Base-by-base conservation (phyloP, 2,113 vertebrate genomes). In the Nannobrachium achirus region DNA sequence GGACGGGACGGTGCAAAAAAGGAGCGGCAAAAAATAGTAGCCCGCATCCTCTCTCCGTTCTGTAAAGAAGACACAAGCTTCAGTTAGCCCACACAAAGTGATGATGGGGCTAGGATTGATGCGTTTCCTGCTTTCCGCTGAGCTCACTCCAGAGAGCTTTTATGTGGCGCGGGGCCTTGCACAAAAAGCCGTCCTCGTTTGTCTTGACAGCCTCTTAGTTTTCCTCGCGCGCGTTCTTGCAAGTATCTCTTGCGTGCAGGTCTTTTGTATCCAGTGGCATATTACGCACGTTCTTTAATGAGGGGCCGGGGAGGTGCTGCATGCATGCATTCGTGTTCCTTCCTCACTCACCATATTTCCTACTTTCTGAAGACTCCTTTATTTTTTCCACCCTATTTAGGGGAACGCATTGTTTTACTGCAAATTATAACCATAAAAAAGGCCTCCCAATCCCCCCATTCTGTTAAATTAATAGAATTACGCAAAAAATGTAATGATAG, bases 381-480 rank as follows among this genome's bases (percentile, higher is more conserved):
- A 81, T 56, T 84, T 81, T 82, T 90, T 82, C n/a, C n/a, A n/a
- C n/a, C n/a, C n/a, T n/a, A n/a, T n/a, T 89, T 82, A 63, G 60
- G 81, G 88, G 91, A 95, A 94, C 93, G 94, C 94, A 95, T 95
- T 94, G 94, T 94, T 95, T 95, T 96, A 95, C 98, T 98, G 98
- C 95, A 98, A 98, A 98, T 99, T 98, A 96, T 94, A 94, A 95
- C 95, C 95, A 97, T 98, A 98, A 98, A 98, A 93, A 84, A 83
- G 85, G 83, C 79, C 86, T 87, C 94, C 93, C 96, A 96, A 95
- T 93, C 94, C 94, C n/a, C 95, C 94, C 94, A 96, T 98, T 98
- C 95, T 95, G 95, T 96, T 98, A 99, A 98, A 99, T 99, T 98
- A 99, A 98, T 98, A 98, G 96, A 97, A 99, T 98, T 98, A 97